These are phyloP conservation scores for Macaria notata DNA, from an alignment of 2,888 invertebrate genomes.

Conservation along the genomic window DNA sequence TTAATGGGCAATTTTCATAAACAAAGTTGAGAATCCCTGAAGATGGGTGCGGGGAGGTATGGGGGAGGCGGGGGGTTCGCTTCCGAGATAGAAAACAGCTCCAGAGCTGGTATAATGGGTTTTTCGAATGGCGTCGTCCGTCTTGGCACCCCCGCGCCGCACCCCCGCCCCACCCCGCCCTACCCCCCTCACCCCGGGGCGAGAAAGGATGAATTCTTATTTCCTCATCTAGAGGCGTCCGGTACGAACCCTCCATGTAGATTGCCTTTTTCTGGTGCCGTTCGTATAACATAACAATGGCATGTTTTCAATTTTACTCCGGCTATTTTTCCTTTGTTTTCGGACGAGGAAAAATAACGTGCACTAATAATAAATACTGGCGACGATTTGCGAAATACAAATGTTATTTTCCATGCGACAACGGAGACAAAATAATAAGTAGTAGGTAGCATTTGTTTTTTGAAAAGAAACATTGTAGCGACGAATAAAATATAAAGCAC, in stretches of 20 bases:
- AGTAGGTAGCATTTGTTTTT: not conserved
- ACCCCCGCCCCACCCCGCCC: slow-evolving; percentile 47
- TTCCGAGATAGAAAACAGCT: slow-evolving; percentile 83
- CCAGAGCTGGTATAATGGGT: slow-evolving; percentile 86
- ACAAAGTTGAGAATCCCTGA: slow-evolving; percentile 78
- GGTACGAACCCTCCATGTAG: slow-evolving; percentile 78
- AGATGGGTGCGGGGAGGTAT: slow-evolving; percentile 50
- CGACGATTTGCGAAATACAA: too few relatives aligned
- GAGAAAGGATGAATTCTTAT: slow-evolving; percentile 83
- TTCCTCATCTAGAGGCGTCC: slow-evolving; percentile 80
- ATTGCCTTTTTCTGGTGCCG: slow-evolving; percentile 79
- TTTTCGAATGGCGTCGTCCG: slow-evolving; percentile 88
- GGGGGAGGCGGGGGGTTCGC: slow-evolving; percentile 58
- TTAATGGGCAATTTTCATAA: slow-evolving; percentile 82
- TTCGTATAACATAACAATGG: slow-evolving; percentile 80
- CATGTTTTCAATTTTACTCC: slow-evolving; percentile 79
- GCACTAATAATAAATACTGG: too few relatives aligned
- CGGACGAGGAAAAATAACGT: slow-evolving; percentile 10
- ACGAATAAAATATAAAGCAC: not conserved
- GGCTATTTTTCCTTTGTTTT: slow-evolving; percentile 55
- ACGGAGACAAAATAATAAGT: too few relatives aligned
- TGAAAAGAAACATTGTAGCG: not conserved
- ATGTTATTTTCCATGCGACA: too few relatives aligned
- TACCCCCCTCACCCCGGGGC: slow-evolving; percentile 57
- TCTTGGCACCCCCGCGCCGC: slow-evolving; percentile 72